Evolutionary conservation across 2,113 vertebrate species (phyloP).

Genomic region (Sarotherodon lohbergeri): DNA sequence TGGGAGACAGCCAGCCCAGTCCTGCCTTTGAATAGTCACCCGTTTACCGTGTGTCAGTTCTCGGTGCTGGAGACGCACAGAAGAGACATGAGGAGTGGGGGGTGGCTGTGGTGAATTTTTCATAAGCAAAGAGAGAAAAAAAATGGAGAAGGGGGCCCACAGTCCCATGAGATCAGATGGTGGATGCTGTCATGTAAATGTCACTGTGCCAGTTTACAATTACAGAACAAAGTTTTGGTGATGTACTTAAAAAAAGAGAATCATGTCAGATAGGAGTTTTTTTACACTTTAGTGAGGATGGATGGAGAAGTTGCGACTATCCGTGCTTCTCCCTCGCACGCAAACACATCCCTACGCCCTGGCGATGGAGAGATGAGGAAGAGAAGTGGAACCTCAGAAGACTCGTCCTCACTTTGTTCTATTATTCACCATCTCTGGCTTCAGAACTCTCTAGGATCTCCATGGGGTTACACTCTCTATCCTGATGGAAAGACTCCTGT

Average conservation of each 20-base stretch:
- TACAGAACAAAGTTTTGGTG: not conserved
- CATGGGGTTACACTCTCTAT: constrained; percentile 58
- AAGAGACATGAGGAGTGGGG: not conserved
- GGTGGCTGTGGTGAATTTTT: constrained; percentile 53
- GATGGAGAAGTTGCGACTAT: constrained; percentile 17
- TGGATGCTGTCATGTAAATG: constrained; percentile 19
- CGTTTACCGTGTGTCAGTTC: constrained; percentile 58
- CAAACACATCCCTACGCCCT: constrained; percentile 22
- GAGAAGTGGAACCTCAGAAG: constrained; percentile 73
- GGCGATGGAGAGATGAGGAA: constrained; percentile 58
- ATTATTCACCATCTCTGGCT: constrained; percentile 79
- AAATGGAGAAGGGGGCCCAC: not conserved
- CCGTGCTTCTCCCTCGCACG: not conserved
- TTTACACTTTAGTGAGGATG: constrained; percentile 2
- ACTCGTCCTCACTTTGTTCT: constrained; percentile 77
- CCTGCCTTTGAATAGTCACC: constrained; percentile 63
- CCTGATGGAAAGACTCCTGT: constrained; percentile 56
- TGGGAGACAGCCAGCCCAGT: constrained; percentile 43
- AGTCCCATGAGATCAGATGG: constrained; percentile 5
- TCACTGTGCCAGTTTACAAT: not conserved
- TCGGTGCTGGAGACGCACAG: constrained; percentile 34
- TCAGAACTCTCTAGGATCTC: constrained; percentile 72
- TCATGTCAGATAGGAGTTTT: not conserved
- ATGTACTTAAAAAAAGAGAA: not conserved
- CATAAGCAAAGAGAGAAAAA: constrained; percentile 16